Percentiles rank a stretch among this genome's conserved stretches.
Conservation (phyloP, 1,140 invertebrate species). For the Papilio helenus region DNA sequence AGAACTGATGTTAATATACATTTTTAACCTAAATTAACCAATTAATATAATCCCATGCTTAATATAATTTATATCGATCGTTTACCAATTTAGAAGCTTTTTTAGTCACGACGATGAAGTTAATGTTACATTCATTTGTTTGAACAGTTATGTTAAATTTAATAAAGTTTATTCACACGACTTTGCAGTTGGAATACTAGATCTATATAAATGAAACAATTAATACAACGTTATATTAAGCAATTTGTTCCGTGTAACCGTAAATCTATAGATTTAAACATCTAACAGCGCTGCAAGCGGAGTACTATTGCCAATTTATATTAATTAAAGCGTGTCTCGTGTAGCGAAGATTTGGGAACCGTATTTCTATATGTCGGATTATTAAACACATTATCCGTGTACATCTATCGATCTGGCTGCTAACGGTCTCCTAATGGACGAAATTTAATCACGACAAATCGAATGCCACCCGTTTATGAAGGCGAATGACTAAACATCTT, state of each 20-base stretch:
- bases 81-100: neutral
- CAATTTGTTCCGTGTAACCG: slow-evolving; percentile 4
- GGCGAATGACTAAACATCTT: slow-evolving; percentile 81
- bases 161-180: slow-evolving; percentile 1
- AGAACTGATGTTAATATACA: neutral
- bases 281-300: slow-evolving; percentile 8
- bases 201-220: slow-evolving; percentile 6
- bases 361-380: slow-evolving; percentile 76
- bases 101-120: neutral
- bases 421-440: slow-evolving; percentile 80
- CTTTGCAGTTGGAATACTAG: neutral
- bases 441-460: slow-evolving; percentile 82
- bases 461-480: slow-evolving; percentile 82
- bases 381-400: slow-evolving; percentile 73
- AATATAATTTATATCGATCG: neutral
- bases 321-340: slow-evolving; percentile 36
- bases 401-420: slow-evolving; percentile 64
- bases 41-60: neutral
- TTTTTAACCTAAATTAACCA: neutral
- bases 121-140: neutral
- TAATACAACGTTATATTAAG: slow-evolving; percentile 19
- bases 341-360: slow-evolving; percentile 59
- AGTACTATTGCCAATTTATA: slow-evolving; percentile 26
- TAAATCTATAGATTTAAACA: slow-evolving; percentile 26
- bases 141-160: neutral